These are phyloP conservation scores for Agrilus mali DNA, from an alignment of 2,888 invertebrate genomes.

Conservation along the genomic window DNA sequence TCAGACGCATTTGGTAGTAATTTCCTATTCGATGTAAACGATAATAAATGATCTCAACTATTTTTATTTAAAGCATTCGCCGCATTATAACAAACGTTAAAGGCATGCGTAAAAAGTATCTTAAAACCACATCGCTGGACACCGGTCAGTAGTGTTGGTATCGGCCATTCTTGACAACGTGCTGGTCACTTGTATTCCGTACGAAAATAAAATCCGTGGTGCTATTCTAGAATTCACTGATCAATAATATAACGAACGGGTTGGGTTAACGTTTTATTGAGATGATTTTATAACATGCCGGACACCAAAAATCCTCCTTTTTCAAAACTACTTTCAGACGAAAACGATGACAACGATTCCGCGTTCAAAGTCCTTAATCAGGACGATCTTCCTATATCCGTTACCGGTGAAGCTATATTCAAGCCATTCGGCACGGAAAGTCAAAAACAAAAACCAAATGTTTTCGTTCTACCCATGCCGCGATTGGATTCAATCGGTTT, in stretches of 20 bases:
- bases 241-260: too few species aligned
- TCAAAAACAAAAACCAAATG: conserved; percentile 37
- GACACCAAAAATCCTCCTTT: conserved; percentile 10
- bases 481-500: conserved; percentile 27
- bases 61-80: conserved; percentile 3
- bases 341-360: conserved; percentile 26
- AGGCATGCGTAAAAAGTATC: conserved; percentile 9
- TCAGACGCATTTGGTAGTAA: too few species aligned
- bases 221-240: too few species aligned
- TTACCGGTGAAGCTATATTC: conserved; percentile 27
- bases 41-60: too few species aligned
- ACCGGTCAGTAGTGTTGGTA: conserved; percentile 18
- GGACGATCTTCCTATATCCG: conserved; percentile 29
- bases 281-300: too few species aligned
- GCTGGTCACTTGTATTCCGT: not conserved
- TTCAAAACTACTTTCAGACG: conserved; percentile 20
- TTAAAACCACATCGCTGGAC: conserved; percentile 12
- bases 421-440: conserved; percentile 30
- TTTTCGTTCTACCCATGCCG: conserved; percentile 41
- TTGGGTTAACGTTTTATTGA: too few species aligned
- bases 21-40: too few species aligned
- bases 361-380: conserved; percentile 34
- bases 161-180: not conserved
- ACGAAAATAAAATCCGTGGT: not conserved
- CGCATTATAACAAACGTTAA: not conserved